Conservation (phyloP, 2,888 invertebrate species). For the Nephrotoma flavescens region DNA sequence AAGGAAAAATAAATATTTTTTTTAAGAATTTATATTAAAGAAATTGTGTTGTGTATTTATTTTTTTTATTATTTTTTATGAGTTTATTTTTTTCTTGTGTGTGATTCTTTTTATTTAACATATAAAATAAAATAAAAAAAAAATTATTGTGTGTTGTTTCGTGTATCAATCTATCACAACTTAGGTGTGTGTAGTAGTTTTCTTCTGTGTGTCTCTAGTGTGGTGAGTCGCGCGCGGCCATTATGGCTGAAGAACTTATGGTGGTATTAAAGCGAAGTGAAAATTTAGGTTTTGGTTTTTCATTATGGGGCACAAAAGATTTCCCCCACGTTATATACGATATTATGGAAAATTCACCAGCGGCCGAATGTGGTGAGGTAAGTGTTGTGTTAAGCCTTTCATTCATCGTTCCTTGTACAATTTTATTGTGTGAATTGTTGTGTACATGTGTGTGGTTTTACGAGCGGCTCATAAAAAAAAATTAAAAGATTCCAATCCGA, state of each 20-base stretch:
- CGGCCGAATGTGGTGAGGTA: constrained; percentile 80
- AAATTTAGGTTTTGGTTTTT: constrained; percentile 81
- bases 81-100: not conserved
- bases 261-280: constrained; percentile 78
- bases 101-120: not conserved
- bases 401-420: not conserved
- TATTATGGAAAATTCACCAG: constrained; percentile 86
- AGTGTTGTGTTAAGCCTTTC: constrained; percentile 27
- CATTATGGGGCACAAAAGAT: constrained; percentile 68
- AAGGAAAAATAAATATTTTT: not conserved
- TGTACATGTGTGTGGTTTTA: not conserved
- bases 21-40: not conserved
- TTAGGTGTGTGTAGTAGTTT: not conserved
- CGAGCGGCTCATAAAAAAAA: not conserved
- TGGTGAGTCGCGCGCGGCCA: not conserved
- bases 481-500: not conserved
- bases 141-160: not conserved
- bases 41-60: constrained; percentile 4
- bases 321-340: constrained; percentile 88
- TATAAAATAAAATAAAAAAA: not conserved
- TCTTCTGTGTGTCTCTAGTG: not conserved
- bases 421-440: not conserved
- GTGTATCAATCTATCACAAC: not conserved
- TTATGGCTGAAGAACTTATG: constrained; percentile 77
- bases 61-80: not conserved